Evolutionary conservation across 2,113 vertebrate genomes (phyloP), one percentile per base, ranked within the genome.

Genomic region (Cettia cetti): DNA sequence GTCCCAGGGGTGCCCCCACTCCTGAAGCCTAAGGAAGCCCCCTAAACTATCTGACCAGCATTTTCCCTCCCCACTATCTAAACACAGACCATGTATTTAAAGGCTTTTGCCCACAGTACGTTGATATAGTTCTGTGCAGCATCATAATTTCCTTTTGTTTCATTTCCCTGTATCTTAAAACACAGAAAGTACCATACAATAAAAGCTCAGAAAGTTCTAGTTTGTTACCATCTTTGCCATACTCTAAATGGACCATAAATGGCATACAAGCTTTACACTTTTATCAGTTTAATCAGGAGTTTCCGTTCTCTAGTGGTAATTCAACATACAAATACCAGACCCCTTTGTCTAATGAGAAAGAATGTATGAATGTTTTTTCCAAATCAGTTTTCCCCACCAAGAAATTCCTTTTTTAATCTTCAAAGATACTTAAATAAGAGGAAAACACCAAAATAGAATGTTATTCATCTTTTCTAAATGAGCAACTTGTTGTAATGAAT

Each of bases 401-500:
- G 92, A 65, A 75, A 93, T 78, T 81, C 39, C 42, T 77, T 93
- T 90, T 90, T 92, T 75, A 85, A 80, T 75, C 85, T 92, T 94
- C 85, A 93, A 94, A 97, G 90, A 85, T 50, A 63, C 84, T 91
- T 70, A 92, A 96, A 40, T 80, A 77, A 83, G 79, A 93, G 47
- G 90, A 90, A 90, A 59, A 64, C 47, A 86, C 45, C 37, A 56
- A 93, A 97, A 96, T 53, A 95, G 94, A 86, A 86, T 49, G 60
- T 71, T 88, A 82, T 35, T 94, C 82, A 90, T 92, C 39, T 49
- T 71, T 82, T 49, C 88, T 93, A 59, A 93, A 95, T 80, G 45
- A 93, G n/a, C 35, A 89, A 84, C 68, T 96, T 95, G 76, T 92
- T 95, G 45, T 37, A 83, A 93, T 92, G 52, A 56, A 83, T 7